Evolutionary conservation across 2,888 invertebrate species (phyloP).

Genomic region (Acanthosepion pharaonis): DNA sequence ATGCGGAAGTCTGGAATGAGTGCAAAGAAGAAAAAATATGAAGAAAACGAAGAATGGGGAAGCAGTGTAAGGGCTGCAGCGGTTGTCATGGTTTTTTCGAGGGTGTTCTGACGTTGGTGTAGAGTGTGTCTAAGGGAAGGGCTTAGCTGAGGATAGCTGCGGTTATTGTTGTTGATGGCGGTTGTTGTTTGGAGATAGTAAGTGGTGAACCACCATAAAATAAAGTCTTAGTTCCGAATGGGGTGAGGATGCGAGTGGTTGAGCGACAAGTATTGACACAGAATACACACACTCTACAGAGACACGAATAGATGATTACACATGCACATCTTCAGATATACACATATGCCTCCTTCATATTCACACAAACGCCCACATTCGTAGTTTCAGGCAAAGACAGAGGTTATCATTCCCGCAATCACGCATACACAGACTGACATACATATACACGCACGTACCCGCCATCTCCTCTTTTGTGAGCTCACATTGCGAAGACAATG

Average conservation of each 20-base stretch:
- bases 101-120: conserved; percentile 3
- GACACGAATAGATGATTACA: background rate
- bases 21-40: background rate
- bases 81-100: conserved; percentile 33
- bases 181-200: conserved; percentile 25
- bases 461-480: background rate
- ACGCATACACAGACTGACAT: background rate
- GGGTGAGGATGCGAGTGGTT: background rate
- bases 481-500: background rate
- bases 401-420: background rate
- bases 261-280: conserved; percentile 33
- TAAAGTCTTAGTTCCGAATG: background rate
- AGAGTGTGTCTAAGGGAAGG: background rate
- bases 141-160: background rate
- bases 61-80: background rate
- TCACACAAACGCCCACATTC: background rate
- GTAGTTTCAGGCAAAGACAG: background rate
- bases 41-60: background rate
- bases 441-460: background rate
- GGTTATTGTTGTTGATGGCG: conserved; percentile 33
- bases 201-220: conserved; percentile 13
- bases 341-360: background rate
- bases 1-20: background rate
- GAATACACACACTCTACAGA: background rate
- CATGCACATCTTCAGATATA: no score